Conservation (phyloP, 2,888 invertebrate genomes). For the Bembecia ichneumoniformis region DNA sequence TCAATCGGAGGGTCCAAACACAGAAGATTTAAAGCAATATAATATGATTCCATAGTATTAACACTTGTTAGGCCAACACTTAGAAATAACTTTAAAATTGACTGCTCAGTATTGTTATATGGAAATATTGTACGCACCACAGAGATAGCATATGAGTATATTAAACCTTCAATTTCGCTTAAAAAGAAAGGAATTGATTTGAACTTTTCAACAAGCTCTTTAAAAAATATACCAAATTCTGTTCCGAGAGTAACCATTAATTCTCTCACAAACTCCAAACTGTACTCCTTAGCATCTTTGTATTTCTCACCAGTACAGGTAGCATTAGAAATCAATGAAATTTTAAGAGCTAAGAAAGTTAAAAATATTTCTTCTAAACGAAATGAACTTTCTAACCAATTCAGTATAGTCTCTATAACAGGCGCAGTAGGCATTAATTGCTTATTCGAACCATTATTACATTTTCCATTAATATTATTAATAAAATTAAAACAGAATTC, state of each 20-base stretch:
- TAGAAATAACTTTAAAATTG: neutral
- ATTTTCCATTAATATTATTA: slow-evolving; percentile 8
- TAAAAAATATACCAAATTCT: slow-evolving; percentile 17
- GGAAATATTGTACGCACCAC: too few relatives aligned
- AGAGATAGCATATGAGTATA: too few relatives aligned
- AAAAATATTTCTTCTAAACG: slow-evolving; percentile 19
- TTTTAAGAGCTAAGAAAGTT: slow-evolving; percentile 21
- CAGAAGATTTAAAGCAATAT: slow-evolving; percentile 20
- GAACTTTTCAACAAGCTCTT: slow-evolving; percentile 15
- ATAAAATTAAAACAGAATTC: slow-evolving; percentile 15
- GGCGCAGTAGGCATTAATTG: slow-evolving; percentile 9
- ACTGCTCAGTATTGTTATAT: too few relatives aligned
- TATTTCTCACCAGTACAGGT: slow-evolving; percentile 3
- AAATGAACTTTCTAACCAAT: slow-evolving; percentile 12
- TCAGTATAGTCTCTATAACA: slow-evolving; percentile 19
- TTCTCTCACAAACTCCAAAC: neutral
- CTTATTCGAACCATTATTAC: slow-evolving; percentile 3
- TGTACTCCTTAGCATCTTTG: neutral
- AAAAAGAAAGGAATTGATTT: slow-evolving; percentile 6
- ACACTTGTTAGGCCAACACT: slow-evolving; percentile 3
- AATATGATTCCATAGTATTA: slow-evolving; percentile 15
- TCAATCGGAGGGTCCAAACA: slow-evolving; percentile 9
- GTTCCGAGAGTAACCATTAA: slow-evolving; percentile 13
- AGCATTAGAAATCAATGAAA: slow-evolving; percentile 15
- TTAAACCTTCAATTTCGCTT: neutral